Evolutionary conservation across 2,888 invertebrate species (phyloP), one percentile per base, ranked within the genome.

Genomic region (Heteromyza rotundicornis): DNA sequence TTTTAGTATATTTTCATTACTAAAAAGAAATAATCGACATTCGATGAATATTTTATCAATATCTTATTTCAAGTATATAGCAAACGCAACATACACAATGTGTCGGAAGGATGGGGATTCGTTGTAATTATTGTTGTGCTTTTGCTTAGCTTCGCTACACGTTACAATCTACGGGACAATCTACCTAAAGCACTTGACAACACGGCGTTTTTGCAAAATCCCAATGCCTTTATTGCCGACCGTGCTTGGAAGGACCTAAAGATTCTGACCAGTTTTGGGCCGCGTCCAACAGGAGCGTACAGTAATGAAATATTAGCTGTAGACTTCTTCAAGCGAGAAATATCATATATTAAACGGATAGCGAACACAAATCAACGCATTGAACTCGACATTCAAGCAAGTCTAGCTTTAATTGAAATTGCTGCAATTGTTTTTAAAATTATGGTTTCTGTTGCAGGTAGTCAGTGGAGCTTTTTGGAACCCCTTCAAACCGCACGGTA

Each of bases 231-330:
- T 75, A 86, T 87, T 65, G 91, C 88, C 0, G 88, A 89, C 77
- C 81, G 87, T 22, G 91, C 92, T 1, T 86, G 89, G 78, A 85
- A 86, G 40, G 87, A 89, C 77, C 85, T 92, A 63, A 85, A 86
- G 68, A 87, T 87, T 73, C 82, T 89, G 67, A 88, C 89, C 14
- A 80, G 84, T 49, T 85, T 89, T 59, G 89, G 89, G 0, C 87
- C 89, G 0, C 77, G 89, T 77, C 87, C 85, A 35, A 86, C 87
- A 16, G 95, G 95, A 44, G 92, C 92, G 78, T 87, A 91, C 73
- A 92, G 89, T 79, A 94, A 93, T 84, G 95, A 95, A 85, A 87
- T 91, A 53, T 68, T 86, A 36, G 88, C 90, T 5, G 88, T 90
- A 49, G 85, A 87, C 69, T 86, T 87, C 77, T 80, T 91, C 60